Evolutionary conservation across 92 coral and sea anemone genomes (phyloP), one percentile per base, ranked within the genome.

Genomic region (Actinostola sp.): DNA sequence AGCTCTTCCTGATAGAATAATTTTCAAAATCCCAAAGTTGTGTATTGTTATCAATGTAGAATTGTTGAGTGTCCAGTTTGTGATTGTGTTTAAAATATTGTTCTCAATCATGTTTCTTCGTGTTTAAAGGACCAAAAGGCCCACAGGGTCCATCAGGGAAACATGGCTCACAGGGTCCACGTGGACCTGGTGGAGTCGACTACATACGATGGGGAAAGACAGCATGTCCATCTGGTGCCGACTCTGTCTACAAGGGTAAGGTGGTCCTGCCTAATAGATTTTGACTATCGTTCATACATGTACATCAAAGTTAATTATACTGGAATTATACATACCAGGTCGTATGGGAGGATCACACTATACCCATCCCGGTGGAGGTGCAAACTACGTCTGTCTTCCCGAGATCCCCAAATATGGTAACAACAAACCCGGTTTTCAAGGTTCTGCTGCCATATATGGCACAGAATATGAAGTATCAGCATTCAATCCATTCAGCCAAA

Each of bases 151-250:
- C 27, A 28, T 53, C 59, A 30, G 72, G 72, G 1, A 27, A 42
- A 19, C 52, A 27, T 10, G 70, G 70, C 27, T 14, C 50, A 9
- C 36, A 25, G 70, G 80, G 77, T 13, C 74, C 73, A 27, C 20
- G 75, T 0, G 86, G 86, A 29, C 43, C 31, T 26, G 82, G 82
- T 42, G 82, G 82, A 30, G 81, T 75, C 16, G 71, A 71, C 32
- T 85, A 85, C 42, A 72, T 81, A 19, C 85, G 78, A 17, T 84
- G 89, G 85, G 89, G 89, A 72, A 79, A 74, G 46, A 79, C 70
- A 19, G 36, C 67, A 15, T 84, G 89, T 53, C 85, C 89, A 12
- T 26, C 57, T 19, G 69, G 72, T 38, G 70, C 70, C 34, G 21
- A 57, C 17, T 11, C 61, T 11, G 74, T 80, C 25, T 80, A 80